phyloP scores from a whole-genome alignment of 2,797 vertebrate genomes.

The Sebastes taczanowskii region DNA sequence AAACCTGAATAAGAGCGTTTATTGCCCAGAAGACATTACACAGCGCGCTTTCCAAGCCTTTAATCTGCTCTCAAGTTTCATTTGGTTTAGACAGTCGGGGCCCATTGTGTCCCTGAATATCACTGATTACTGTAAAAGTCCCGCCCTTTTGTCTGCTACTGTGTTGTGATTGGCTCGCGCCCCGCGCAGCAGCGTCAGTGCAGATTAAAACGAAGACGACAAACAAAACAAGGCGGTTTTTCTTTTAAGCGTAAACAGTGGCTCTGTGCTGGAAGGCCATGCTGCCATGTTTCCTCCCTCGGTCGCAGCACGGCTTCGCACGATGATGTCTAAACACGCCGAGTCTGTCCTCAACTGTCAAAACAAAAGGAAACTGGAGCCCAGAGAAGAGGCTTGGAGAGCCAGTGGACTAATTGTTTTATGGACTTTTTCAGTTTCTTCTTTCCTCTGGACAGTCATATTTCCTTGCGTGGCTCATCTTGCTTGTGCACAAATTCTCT shows the following conservation, averaged over 20 bases:
- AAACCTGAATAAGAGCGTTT: conserved; percentile 28
- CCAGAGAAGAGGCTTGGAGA: neutral
- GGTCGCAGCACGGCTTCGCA: neutral
- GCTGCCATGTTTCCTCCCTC: conserved; percentile 7
- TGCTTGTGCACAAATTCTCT: neutral
- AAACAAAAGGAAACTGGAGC: neutral
- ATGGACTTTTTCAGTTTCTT: neutral
- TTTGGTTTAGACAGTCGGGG: conserved; percentile 10
- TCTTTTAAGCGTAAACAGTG: neutral
- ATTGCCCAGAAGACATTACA: conserved; percentile 34
- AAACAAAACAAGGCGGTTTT: conserved; percentile 14
- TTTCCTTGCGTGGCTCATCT: neutral
- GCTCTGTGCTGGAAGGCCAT: neutral
- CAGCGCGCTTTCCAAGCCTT: neutral
- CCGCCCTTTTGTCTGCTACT: neutral
- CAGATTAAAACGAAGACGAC: neutral
- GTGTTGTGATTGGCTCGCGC: conserved; percentile 46
- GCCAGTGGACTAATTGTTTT: neutral
- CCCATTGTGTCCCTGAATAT: conserved; percentile 20
- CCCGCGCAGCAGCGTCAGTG: neutral
- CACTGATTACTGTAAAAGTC: conserved; percentile 22
- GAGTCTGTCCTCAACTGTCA: neutral
- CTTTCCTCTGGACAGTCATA: neutral
- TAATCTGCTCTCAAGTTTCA: conserved; percentile 22
- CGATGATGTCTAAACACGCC: neutral